phyloP scores from a whole-genome alignment of 2,888 invertebrate species.

The Epiperipatus broadwayi region DNA sequence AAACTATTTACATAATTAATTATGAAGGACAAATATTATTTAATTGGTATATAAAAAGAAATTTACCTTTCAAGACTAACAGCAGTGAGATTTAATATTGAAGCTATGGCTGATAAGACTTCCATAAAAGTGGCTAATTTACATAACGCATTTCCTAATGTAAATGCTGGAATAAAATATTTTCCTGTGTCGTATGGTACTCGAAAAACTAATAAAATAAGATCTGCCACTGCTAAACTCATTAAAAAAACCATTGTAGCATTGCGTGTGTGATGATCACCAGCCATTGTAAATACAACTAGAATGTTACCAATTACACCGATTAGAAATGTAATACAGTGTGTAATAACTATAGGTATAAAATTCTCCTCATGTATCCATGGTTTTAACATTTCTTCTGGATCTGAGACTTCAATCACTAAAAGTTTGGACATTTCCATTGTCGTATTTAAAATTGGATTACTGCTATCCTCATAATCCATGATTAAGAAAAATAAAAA shows the following conservation, averaged over 20 bases:
- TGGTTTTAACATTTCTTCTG: too few species aligned
- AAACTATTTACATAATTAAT: too few species aligned
- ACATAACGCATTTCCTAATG: slow-evolving; percentile 30
- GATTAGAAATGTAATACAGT: slow-evolving; percentile 25
- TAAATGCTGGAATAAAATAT: slow-evolving; percentile 30
- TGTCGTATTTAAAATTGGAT: too few species aligned
- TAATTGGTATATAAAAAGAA: slow-evolving; percentile 1
- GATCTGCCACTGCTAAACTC: slow-evolving; percentile 30
- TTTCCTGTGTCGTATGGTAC: slow-evolving; percentile 31
- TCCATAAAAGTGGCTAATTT: slow-evolving; percentile 32
- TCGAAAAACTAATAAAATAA: slow-evolving; percentile 31
- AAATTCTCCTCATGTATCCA: too few species aligned
- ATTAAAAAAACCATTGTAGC: slow-evolving; percentile 25
- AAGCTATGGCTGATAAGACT: slow-evolving; percentile 32
- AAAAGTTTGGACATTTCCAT: too few species aligned
- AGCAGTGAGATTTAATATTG: slow-evolving; percentile 34
- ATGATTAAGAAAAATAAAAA: too few species aligned
- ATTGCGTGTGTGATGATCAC: slow-evolving; percentile 26
- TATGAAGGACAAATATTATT: slow-evolving; percentile 3
- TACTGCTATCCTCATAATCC: too few species aligned
- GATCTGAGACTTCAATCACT: too few species aligned
- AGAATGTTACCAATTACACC: slow-evolving; percentile 32
- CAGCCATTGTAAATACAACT: slow-evolving; percentile 30
- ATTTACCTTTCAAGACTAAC: slow-evolving; percentile 35
- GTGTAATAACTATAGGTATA: slow-evolving; percentile 21